Evolutionary conservation across 2,888 invertebrate genomes (phyloP).

Genomic region (Drosophila rellima): DNA sequence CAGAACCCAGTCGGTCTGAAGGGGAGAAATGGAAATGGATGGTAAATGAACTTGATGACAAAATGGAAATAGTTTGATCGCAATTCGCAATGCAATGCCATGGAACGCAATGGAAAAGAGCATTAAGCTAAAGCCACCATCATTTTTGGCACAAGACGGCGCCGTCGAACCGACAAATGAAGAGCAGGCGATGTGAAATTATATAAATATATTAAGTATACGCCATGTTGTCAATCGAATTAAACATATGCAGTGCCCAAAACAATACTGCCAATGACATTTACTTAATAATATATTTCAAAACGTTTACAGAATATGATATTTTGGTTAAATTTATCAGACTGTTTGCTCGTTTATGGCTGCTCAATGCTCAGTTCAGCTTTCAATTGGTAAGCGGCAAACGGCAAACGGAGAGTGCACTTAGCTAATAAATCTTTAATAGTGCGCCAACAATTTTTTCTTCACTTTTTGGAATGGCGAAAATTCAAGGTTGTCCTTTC

Average conservation of each 20-base stretch:
- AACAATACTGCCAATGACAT: neutral
- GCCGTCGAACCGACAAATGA: constrained; percentile 33
- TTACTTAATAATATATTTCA: neutral
- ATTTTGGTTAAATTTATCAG: constrained; percentile 10
- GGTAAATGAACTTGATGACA: constrained; percentile 77
- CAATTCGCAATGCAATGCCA: constrained; percentile 47
- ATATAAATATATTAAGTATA: constrained; percentile 64
- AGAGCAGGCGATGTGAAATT: constrained; percentile 44
- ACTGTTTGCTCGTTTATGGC: constrained; percentile 15
- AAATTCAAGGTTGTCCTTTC: constrained; percentile 73
- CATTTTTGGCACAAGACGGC: constrained; percentile 29
- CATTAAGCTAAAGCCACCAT: constrained; percentile 50
- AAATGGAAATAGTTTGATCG: constrained; percentile 75
- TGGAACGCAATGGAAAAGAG: constrained; percentile 43
- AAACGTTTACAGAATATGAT: neutral
- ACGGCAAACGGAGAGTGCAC: constrained; percentile 63
- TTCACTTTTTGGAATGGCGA: constrained; percentile 30
- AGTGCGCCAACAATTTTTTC: constrained; percentile 52
- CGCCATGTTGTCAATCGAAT: constrained; percentile 32
- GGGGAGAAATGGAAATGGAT: neutral
- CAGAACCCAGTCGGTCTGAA: neutral
- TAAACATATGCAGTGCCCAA: neutral
- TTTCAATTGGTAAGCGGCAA: constrained; percentile 25
- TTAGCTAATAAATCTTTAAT: constrained; percentile 82
- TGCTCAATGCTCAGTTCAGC: constrained; percentile 46